Evolutionary conservation across 2,888 invertebrate genomes (phyloP).

Genomic region (Megaustenia siamemsis): DNA sequence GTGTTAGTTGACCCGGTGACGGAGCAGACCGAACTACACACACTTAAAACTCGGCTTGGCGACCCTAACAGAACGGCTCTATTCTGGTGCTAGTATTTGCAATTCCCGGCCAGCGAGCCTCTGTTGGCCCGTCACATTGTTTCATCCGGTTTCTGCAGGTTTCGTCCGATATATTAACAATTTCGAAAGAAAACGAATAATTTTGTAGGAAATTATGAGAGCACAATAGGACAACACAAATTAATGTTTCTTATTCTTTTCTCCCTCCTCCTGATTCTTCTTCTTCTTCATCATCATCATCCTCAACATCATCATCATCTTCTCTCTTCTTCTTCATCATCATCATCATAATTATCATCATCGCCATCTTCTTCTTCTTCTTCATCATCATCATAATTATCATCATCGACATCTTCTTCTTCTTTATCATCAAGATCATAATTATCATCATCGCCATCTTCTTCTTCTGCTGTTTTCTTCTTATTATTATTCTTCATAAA

Average conservation of each 20-base stretch:
- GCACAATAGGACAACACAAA: too few relatives aligned
- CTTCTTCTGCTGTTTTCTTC: neutral
- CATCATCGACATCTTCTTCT: neutral
- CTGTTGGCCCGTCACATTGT: too few relatives aligned
- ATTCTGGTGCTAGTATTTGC: too few relatives aligned
- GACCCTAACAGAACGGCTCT: too few relatives aligned
- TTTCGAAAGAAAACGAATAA: too few relatives aligned
- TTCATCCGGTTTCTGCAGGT: too few relatives aligned
- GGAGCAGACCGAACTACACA: too few relatives aligned
- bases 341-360: conserved; percentile 25
- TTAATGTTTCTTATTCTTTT: neutral
- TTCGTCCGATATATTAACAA: too few relatives aligned
- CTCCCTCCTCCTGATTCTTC: neutral
- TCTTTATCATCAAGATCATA: neutral
- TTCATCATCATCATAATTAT: neutral
- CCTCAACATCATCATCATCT: neutral
- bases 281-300: neutral
- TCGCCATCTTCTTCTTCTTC: conserved; percentile 5
- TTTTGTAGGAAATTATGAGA: too few relatives aligned
- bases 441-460: neutral
- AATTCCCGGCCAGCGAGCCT: too few relatives aligned
- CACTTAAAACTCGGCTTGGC: too few relatives aligned
- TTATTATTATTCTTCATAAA: neutral
- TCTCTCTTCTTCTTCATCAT: conserved; percentile 5
- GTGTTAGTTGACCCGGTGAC: too few relatives aligned